phyloP scores from a whole-genome alignment of 2,113 vertebrate genomes.

The Actenoides lindsayi region DNA sequence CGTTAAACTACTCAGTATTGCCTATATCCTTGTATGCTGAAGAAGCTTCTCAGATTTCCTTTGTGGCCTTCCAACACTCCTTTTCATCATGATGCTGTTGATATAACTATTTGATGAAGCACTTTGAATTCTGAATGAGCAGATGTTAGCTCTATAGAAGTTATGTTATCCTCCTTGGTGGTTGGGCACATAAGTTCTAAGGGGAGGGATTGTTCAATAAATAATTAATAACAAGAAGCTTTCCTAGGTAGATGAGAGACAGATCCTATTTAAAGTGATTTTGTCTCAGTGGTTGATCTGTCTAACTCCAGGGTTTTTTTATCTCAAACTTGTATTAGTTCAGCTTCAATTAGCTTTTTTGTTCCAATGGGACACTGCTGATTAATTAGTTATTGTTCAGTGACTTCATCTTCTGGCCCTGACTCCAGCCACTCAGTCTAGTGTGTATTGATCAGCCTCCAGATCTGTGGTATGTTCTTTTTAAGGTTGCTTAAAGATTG shows the following conservation, averaged over 20 bases:
- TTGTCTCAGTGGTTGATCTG: conserved; percentile 60
- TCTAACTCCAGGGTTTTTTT: conserved; percentile 45
- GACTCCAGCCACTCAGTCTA: conserved; percentile 34
- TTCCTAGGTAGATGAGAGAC: conserved; percentile 58
- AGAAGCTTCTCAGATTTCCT: conserved; percentile 15
- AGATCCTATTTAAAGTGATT: conserved; percentile 59
- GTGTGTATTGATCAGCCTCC: conserved; percentile 22
- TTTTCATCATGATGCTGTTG: conserved; percentile 45
- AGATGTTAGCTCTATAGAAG: conserved; percentile 58
- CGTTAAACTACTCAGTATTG: neutral
- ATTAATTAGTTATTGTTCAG: conserved; percentile 61
- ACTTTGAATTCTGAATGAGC: conserved; percentile 62
- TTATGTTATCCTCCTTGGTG: conserved; percentile 48
- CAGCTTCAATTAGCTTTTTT: conserved; percentile 61
- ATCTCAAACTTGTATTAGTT: conserved; percentile 43
- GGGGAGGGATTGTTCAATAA: conserved; percentile 50
- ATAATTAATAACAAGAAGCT: conserved; percentile 62
- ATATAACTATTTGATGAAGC: conserved; percentile 60
- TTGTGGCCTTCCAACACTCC: neutral
- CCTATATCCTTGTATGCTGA: neutral
- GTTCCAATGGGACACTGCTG: neutral
- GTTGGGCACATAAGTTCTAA: conserved; percentile 37
- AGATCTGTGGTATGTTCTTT: neutral
- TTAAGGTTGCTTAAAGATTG: neutral
- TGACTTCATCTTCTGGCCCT: conserved; percentile 38